phyloP scores from a whole-genome alignment of 2,888 invertebrate species.

The Zelleria hepariella region DNA sequence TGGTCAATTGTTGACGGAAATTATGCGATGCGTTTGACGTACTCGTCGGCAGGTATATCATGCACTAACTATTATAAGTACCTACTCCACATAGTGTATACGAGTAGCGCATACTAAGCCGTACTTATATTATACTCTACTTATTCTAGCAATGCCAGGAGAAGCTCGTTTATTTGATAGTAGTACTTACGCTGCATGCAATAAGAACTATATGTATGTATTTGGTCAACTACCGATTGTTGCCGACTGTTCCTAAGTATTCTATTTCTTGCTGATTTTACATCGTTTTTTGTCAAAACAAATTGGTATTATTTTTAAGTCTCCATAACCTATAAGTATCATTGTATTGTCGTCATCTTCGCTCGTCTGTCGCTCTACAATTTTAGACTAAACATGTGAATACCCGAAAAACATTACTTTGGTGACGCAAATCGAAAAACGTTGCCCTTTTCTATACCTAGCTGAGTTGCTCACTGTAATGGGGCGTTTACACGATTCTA shows the following conservation, averaged over 20 bases:
- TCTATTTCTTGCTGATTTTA: background rate
- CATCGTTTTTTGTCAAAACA: background rate
- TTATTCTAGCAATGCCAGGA: too few species aligned
- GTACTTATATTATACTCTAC: too few species aligned
- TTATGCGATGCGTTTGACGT: background rate
- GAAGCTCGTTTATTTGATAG: too few species aligned
- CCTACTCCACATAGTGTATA: background rate
- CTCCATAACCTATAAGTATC: background rate
- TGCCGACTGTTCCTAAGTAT: too few species aligned
- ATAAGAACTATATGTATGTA: too few species aligned
- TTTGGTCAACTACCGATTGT: too few species aligned
- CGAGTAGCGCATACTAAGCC: too few species aligned
- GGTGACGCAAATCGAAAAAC: background rate
- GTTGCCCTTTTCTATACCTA: background rate
- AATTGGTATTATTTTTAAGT: background rate
- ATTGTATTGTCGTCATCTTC: background rate
- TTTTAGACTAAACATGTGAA: background rate
- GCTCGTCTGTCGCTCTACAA: background rate
- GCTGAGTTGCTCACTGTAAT: too few species aligned
- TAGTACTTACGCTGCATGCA: background rate
- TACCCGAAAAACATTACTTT: background rate
- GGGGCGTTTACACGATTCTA: too few species aligned
- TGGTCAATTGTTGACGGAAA: background rate
- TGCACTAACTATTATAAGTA: background rate
- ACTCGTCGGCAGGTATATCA: background rate